phyloP scores from a whole-genome alignment of 2,797 vertebrate genomes.

The Loris lydekkerianus region DNA sequence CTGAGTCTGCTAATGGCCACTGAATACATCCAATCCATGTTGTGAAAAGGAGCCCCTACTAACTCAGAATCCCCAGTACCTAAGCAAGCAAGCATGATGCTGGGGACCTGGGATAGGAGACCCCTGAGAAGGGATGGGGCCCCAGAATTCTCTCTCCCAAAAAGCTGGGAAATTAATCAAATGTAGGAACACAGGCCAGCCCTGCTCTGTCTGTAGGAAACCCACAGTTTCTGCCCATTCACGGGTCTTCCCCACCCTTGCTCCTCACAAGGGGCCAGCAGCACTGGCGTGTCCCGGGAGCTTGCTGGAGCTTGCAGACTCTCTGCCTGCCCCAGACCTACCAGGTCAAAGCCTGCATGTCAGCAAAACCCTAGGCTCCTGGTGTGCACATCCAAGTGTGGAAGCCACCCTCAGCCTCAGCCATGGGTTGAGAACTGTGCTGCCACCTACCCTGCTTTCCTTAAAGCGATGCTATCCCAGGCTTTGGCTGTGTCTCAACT shows the following conservation, averaged over 20 bases:
- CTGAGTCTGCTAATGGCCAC: not conserved
- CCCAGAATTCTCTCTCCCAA: not conserved
- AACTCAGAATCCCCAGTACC: not conserved
- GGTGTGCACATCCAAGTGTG: not conserved
- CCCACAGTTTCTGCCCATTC: constrained; percentile 54
- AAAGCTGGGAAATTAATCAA: not conserved
- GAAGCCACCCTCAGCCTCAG: not conserved
- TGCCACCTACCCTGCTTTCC: not conserved
- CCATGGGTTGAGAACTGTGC: not conserved
- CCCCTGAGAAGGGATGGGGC: not conserved
- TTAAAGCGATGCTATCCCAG: constrained; percentile 26
- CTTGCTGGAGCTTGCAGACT: not conserved
- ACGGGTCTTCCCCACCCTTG: constrained; percentile 54
- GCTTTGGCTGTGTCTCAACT: not conserved
- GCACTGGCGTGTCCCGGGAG: not conserved
- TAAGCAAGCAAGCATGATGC: not conserved
- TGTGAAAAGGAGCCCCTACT: not conserved
- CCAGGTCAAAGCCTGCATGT: not conserved
- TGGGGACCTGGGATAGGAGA: too few species aligned
- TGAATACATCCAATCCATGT: not conserved
- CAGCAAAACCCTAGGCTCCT: not conserved
- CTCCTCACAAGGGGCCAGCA: not conserved
- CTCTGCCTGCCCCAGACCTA: not conserved
- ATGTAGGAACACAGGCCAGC: constrained; percentile 12
- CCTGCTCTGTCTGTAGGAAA: constrained; percentile 51